Conservation (phyloP, 2,113 vertebrate genomes). For the Caretta caretta region DNA sequence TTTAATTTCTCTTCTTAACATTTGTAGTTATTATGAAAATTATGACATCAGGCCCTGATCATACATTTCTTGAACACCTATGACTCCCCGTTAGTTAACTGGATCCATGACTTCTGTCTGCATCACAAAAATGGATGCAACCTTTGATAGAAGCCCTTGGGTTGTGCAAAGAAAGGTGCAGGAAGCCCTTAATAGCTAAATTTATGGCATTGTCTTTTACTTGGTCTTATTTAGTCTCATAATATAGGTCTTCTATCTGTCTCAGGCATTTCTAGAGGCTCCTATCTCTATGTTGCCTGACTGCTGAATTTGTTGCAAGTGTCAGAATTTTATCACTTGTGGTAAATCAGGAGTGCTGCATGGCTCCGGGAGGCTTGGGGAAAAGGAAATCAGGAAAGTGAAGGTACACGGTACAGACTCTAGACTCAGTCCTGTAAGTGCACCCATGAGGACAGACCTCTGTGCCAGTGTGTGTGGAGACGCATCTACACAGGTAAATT, state of each 20-base stretch:
- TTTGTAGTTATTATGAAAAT: not conserved
- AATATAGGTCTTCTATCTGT: not conserved
- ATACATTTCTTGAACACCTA: not conserved
- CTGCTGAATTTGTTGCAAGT: not conserved
- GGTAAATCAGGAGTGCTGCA: not conserved
- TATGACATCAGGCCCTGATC: not conserved
- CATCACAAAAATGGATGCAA: not conserved
- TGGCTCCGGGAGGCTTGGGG: not conserved
- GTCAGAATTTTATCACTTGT: not conserved
- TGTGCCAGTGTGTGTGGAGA: not conserved
- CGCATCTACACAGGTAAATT: too few relatives aligned
- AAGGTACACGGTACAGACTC: not conserved
- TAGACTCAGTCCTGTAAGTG: not conserved
- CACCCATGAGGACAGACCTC: not conserved
- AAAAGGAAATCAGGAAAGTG: accelerated
- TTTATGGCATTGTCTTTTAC: not conserved
- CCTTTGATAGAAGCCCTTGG: not conserved
- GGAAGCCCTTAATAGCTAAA: not conserved
- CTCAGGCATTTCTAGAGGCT: not conserved
- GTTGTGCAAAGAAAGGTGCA: not conserved
- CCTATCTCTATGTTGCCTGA: not conserved
- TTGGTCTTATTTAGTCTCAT: not conserved
- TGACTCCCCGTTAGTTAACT: not conserved
- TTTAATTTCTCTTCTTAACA: not conserved
- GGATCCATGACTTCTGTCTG: not conserved